Evolutionary conservation across 2,888 invertebrate genomes (phyloP).

Genomic region (Belgica antarctica): DNA sequence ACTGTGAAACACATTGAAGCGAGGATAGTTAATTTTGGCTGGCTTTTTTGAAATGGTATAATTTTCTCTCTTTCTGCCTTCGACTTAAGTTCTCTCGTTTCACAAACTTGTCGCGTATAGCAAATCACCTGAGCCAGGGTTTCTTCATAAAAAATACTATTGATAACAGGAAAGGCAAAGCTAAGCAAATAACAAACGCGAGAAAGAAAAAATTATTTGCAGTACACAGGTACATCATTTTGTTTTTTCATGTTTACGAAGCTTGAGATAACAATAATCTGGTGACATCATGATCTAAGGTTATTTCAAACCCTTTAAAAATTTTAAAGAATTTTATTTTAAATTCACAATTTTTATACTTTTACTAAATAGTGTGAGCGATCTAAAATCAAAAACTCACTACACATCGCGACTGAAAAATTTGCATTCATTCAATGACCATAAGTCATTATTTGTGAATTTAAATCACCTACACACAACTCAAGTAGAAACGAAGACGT

Average conservation of each 20-base stretch:
- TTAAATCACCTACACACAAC: background rate
- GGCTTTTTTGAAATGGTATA: background rate
- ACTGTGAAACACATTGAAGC: background rate
- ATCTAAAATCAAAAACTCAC: too few relatives aligned
- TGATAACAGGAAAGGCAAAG: constrained; percentile 12
- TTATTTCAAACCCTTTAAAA: too few relatives aligned
- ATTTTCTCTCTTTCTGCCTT: background rate
- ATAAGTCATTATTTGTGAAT: background rate
- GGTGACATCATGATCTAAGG: constrained; percentile 21
- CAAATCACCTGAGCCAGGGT: constrained; percentile 5
- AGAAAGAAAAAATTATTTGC: background rate
- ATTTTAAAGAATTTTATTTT: too few relatives aligned
- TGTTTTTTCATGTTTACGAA: background rate
- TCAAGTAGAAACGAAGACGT: too few relatives aligned
- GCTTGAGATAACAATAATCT: constrained; percentile 10
- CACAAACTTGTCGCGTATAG: background rate
- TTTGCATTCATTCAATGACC: constrained; percentile 16
- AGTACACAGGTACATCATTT: constrained; percentile 4
- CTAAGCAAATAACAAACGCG: constrained; percentile 16
- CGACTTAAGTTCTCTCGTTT: background rate
- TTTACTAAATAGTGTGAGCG: too few relatives aligned
- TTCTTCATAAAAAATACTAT: background rate
- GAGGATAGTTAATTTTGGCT: background rate
- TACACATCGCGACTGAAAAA: too few relatives aligned
- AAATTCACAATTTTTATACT: too few relatives aligned